A percentile compares a stretch with the other conserved stretches of the same genome.
Conservation (phyloP, 1,140 invertebrate species). For the Trachymyrmex septentrionalis region DNA sequence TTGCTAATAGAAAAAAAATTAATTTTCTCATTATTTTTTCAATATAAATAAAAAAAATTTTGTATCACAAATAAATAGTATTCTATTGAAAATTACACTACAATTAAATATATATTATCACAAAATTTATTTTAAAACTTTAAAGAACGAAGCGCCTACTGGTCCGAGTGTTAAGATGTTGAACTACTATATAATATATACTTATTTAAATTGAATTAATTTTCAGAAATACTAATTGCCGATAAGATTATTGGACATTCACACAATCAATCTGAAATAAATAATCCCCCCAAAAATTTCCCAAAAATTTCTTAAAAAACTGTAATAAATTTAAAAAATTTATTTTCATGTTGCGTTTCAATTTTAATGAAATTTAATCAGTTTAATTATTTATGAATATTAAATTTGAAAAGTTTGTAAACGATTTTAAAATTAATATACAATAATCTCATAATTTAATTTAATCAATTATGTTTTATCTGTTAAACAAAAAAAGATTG, state of each 20-base stretch:
- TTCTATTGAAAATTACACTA: neutral
- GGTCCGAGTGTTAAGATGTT: too few relatives aligned
- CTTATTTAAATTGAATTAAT: too few relatives aligned
- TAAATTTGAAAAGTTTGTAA: slow-evolving; percentile 7
- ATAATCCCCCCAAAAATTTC: too few relatives aligned
- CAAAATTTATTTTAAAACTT: too few relatives aligned
- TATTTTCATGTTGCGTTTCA: neutral
- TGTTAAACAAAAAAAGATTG: neutral
- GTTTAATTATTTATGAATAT: neutral
- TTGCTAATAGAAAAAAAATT: neutral
- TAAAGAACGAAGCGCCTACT: too few relatives aligned
- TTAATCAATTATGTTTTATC: neutral
- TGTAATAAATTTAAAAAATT: too few relatives aligned
- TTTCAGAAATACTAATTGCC: too few relatives aligned
- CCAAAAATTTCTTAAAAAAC: too few relatives aligned
- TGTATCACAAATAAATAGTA: neutral
- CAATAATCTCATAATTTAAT: neutral
- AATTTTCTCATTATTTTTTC: neutral
- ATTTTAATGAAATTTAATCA: neutral
- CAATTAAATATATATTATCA: neutral
- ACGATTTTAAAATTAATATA: neutral
- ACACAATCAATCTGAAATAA: too few relatives aligned
- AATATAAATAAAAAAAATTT: neutral
- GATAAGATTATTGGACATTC: too few relatives aligned
- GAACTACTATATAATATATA: too few relatives aligned